A percentile compares a stretch with the other conserved stretches of the same genome.
phyloP scores from a whole-genome alignment of 2,888 invertebrate genomes.

The Brachynemurus nebulosus region DNA sequence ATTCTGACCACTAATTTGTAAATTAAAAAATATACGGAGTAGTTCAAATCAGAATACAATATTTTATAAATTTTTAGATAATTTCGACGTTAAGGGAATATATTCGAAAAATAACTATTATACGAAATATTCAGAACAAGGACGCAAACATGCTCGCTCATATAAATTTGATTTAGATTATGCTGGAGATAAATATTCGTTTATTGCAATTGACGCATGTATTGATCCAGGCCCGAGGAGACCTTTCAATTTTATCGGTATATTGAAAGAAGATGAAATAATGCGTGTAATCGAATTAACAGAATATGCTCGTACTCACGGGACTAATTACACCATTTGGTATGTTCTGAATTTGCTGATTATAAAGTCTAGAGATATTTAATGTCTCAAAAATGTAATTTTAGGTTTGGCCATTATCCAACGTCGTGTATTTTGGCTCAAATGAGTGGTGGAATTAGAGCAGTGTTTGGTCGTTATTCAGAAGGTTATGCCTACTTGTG shows the following conservation, averaged over 20 bases:
- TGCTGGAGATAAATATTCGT: constrained; percentile 54
- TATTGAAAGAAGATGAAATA: constrained; percentile 44
- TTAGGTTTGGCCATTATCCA: constrained; percentile 81
- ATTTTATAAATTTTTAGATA: constrained; percentile 47
- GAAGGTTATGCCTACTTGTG: constrained; percentile 67
- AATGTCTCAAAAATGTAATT: no score
- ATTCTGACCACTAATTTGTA: no score
- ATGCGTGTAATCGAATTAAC: constrained; percentile 41
- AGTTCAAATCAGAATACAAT: no score
- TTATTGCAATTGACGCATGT: constrained; percentile 77
- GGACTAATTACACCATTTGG: constrained; percentile 51
- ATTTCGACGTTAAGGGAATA: constrained; percentile 65
- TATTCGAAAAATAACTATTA: constrained; percentile 61
- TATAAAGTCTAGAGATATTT: background rate
- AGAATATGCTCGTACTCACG: constrained; percentile 34
- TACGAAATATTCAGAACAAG: constrained; percentile 67
- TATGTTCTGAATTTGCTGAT: no score
- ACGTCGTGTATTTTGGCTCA: constrained; percentile 68
- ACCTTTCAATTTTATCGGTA: constrained; percentile 85
- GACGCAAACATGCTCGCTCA: constrained; percentile 49
- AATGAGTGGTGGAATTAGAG: constrained; percentile 36
- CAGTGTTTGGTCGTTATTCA: constrained; percentile 42
- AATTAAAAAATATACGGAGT: no score
- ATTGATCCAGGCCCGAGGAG: constrained; percentile 73
- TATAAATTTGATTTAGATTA: constrained; percentile 50